Conservation (phyloP, 1,140 invertebrate species). For the Hydropsyche tenuis region DNA sequence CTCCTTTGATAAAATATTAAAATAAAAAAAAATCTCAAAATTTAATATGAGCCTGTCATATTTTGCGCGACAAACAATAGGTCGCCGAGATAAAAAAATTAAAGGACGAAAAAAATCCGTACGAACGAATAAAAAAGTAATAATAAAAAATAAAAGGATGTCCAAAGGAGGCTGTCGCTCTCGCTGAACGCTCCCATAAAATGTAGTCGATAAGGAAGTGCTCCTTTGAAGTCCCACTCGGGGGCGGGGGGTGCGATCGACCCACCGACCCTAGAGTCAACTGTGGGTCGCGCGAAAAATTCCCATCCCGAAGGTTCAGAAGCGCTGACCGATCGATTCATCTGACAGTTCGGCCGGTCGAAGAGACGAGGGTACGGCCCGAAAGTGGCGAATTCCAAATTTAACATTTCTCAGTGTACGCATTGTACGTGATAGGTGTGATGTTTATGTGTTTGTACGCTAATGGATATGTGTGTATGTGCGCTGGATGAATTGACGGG, state of each 20-base stretch:
- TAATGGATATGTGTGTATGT: no score
- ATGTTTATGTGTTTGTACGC: no score
- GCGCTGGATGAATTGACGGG: no score
- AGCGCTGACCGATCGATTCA: neutral
- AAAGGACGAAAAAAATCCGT: conserved; percentile 3
- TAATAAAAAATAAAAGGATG: conserved; percentile 19
- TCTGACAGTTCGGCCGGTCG: neutral
- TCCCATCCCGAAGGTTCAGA: neutral
- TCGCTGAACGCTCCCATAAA: conserved; percentile 25
- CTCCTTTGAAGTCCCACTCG: conserved; percentile 11
- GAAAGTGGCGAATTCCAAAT: no score
- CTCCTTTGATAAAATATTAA: no score
- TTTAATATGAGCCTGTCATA: neutral
- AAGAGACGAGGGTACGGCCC: no score
- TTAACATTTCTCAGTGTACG: no score
- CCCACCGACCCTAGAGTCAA: neutral
- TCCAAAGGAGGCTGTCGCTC: conserved; percentile 15
- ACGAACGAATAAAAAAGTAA: neutral
- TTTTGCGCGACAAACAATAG: conserved; percentile 10
- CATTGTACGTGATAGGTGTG: no score
- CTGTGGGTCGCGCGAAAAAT: neutral
- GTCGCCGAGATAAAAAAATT: neutral
- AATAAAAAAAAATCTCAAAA: neutral
- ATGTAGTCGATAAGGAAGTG: conserved; percentile 27
- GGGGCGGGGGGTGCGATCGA: neutral